Percentiles rank a stretch among this genome's conserved stretches.
Conservation (phyloP, 1,140 invertebrate species). For the Zaprionus inermis region DNA sequence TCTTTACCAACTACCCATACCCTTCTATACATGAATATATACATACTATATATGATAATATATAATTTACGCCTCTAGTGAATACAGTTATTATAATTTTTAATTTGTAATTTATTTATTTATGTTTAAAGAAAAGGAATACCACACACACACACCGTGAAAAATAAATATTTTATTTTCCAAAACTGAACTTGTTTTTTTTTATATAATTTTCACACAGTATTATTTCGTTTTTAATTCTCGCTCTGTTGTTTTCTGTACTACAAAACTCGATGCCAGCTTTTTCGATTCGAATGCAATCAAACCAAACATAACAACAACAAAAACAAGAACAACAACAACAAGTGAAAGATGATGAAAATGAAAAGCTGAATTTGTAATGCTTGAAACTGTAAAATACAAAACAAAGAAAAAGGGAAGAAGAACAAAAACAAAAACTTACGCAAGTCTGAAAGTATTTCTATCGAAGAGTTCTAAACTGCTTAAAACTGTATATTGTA, state of each 20-base stretch:
- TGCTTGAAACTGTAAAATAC: slow-evolving; percentile 6
- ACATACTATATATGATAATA: neutral
- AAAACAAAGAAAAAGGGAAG: slow-evolving; percentile 5
- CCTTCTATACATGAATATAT: slow-evolving; percentile 30
- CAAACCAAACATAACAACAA: slow-evolving; percentile 6
- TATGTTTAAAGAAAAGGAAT: slow-evolving; percentile 29
- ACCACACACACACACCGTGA: slow-evolving; percentile 27
- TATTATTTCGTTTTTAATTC: slow-evolving; percentile 6
- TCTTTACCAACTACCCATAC: slow-evolving; percentile 32
- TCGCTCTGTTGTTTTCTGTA: neutral
- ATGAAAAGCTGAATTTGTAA: slow-evolving; percentile 2
- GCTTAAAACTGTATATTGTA: slow-evolving; percentile 67
- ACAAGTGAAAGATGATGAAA: neutral
- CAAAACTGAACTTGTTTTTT: slow-evolving; percentile 4
- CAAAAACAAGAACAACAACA: slow-evolving; percentile 3
- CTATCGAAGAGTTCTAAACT: slow-evolving; percentile 79
- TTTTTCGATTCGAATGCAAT: slow-evolving; percentile 2
- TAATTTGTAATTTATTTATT: slow-evolving; percentile 59
- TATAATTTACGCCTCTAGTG: slow-evolving; percentile 21
- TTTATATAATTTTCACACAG: neutral
- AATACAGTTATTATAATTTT: slow-evolving; percentile 21
- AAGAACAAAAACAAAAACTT: slow-evolving; percentile 38
- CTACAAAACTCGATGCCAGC: slow-evolving; percentile 4
- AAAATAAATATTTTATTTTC: slow-evolving; percentile 51
- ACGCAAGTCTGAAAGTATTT: slow-evolving; percentile 78